Evolutionary conservation across 2,113 vertebrate species (phyloP), one percentile per base, ranked within the genome.

Genomic region (Myotis lucifugus): DNA sequence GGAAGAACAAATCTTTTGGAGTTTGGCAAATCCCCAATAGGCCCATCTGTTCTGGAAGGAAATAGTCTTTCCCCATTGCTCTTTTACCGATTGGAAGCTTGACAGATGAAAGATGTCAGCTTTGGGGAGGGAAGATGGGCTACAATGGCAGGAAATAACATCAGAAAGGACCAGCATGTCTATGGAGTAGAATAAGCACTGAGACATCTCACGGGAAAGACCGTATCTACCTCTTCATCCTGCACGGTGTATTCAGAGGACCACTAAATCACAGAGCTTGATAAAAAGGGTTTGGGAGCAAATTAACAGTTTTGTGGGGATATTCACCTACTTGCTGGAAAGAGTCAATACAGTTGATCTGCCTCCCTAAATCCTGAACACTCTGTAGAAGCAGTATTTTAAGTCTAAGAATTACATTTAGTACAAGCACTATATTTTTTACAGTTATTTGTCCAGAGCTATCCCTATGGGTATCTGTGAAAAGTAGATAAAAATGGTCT

Each of bases 1-100:
- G 50, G 27, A 92, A 92, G 90, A 94, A 40, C 34, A 23, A 29
- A 78, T 52, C 79, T 72, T 92, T 59, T 46, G 23, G 81, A 79
- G 37, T 94, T 95, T 89, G 85, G 72, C 78, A 92, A 34, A 74
- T 76, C 70, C 50, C 34, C 73, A 61, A 18, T 14, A 87, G 93
- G 27, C 67, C 52, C 86, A 89, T 91, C 70, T 87, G 37, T 87
- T 93, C 29, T 74, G 40, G 18, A 90, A 93, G 88, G 61, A 91
- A 79, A 86, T 42, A 4, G 70, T 72, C 48, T 78, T 73, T 69
- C 48, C 17, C 56, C 29, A 32, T 59, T 85, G 89, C 79, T 72
- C 69, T 88, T 85, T 79, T 74, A 73, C 32, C 61, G 32, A 34
- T 29, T 78, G 27, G 59, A 82, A 37, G 4, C 32, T 85, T 89